A percentile compares a stretch with the other conserved stretches of the same genome.
Evolutionary conservation across 2,113 vertebrate species (phyloP).

Genomic region (Cyanoliseus patagonus): DNA sequence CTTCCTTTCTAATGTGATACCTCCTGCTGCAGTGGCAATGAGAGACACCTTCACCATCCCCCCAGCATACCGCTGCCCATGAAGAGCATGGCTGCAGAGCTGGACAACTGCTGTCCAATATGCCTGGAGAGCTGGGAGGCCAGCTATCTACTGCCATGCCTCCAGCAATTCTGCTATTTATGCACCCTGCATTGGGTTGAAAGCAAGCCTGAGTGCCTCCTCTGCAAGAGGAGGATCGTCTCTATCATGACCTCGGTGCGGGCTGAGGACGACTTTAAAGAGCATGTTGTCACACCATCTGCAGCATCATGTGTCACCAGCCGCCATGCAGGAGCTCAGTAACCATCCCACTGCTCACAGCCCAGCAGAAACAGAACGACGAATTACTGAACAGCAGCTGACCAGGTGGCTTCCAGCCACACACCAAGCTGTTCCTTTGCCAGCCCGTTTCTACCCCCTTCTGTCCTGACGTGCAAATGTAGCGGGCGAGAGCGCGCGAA

Average conservation of each 20-base stretch:
- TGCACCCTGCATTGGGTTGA: background rate
- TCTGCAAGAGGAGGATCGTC: background rate
- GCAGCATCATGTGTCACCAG: fast-evolving
- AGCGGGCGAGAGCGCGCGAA: background rate
- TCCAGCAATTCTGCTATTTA: background rate
- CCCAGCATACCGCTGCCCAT: fast-evolving
- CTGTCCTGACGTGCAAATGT: background rate
- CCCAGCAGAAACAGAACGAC: background rate
- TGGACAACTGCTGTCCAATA: background rate
- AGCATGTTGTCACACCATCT: background rate
- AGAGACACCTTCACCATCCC: background rate
- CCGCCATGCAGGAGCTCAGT: background rate
- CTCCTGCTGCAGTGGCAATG: background rate
- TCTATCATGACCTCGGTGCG: background rate
- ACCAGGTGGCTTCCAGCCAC: background rate
- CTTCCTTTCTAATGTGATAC: background rate
- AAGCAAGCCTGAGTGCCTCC: background rate
- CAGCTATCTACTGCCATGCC: background rate
- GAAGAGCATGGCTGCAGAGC: background rate
- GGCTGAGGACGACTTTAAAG: background rate
- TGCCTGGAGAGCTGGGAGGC: background rate
- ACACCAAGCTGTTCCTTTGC: background rate
- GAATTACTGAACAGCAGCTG: background rate
- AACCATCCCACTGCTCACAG: fast-evolving
- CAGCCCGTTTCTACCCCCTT: background rate